Evolutionary conservation across 2,888 invertebrate species (phyloP).

Genomic region (Drosophila affinis): DNA sequence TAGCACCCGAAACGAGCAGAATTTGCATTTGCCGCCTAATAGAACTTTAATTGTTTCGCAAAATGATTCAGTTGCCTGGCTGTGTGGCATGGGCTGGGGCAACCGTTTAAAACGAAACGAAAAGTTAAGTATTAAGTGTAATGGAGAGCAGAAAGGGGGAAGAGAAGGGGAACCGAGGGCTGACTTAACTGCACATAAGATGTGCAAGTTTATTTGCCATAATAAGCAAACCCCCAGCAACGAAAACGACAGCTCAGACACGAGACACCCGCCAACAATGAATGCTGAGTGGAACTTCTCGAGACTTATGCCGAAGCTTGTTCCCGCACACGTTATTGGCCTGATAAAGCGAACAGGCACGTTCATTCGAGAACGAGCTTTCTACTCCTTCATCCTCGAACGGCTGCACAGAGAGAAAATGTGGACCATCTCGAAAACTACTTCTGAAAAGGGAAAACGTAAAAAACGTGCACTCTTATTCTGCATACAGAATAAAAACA

Average conservation of each 20-base stretch:
- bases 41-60: constrained; percentile 74
- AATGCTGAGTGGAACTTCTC: constrained; percentile 40
- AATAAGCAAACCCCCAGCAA: constrained; percentile 39
- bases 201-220: constrained; percentile 61
- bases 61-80: constrained; percentile 38
- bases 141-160: constrained; percentile 1
- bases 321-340: constrained; percentile 62
- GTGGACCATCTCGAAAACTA: background rate
- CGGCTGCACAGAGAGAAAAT: constrained; percentile 23
- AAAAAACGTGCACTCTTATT: too few species aligned
- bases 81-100: background rate
- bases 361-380: constrained; percentile 42
- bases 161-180: constrained; percentile 5
- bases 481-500: too few species aligned
- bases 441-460: too few species aligned
- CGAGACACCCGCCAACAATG: constrained; percentile 18
- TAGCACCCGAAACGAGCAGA: constrained; percentile 35
- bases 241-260: constrained; percentile 17
- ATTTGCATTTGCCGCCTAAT: constrained; percentile 76
- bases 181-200: constrained; percentile 35
- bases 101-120: constrained; percentile 38
- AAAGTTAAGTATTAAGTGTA: constrained; percentile 28
- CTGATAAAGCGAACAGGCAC: constrained; percentile 68
- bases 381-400: constrained; percentile 8
- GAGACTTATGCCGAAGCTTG: constrained; percentile 50